phyloP scores from a whole-genome alignment of 2,113 vertebrate species.

The Xiphophorus couchianus region DNA sequence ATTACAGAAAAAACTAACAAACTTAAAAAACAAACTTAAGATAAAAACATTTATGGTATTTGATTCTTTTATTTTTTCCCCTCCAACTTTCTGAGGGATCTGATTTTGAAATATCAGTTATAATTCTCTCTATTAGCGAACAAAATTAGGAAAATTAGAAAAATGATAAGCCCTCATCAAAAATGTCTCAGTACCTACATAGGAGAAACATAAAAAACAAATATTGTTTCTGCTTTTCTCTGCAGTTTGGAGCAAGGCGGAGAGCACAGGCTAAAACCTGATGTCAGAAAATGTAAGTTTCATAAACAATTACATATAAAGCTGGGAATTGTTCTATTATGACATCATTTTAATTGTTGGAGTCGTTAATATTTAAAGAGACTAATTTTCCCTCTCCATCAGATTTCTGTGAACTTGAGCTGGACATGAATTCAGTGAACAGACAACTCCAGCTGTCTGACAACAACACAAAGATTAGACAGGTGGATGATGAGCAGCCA shows the following conservation, averaged over 20 bases:
- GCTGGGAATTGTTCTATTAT: not conserved
- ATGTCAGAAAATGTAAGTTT: conserved; percentile 16
- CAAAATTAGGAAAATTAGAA: not conserved
- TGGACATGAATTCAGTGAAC: conserved; percentile 16
- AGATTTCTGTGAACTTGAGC: conserved; percentile 14
- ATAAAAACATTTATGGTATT: too few relatives aligned
- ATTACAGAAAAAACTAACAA: too few relatives aligned
- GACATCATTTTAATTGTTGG: too few relatives aligned
- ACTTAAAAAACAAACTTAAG: too few relatives aligned
- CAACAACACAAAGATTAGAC: not conserved
- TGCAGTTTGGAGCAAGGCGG: conserved; percentile 19
- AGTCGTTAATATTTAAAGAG: not conserved
- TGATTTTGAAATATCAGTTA: not conserved
- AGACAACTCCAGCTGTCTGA: not conserved
- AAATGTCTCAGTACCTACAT: too few relatives aligned
- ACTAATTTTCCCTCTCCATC: not conserved
- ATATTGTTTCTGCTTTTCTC: not conserved
- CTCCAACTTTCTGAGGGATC: not conserved
- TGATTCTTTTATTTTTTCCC: too few relatives aligned
- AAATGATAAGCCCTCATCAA: not conserved
- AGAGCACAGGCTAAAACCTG: not conserved
- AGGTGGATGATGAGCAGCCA: not conserved
- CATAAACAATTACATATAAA: not conserved
- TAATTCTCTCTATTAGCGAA: not conserved
- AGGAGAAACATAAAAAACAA: not conserved